Evolutionary conservation across 2,888 invertebrate species (phyloP).

Genomic region (Phyllotreta cruciferae): DNA sequence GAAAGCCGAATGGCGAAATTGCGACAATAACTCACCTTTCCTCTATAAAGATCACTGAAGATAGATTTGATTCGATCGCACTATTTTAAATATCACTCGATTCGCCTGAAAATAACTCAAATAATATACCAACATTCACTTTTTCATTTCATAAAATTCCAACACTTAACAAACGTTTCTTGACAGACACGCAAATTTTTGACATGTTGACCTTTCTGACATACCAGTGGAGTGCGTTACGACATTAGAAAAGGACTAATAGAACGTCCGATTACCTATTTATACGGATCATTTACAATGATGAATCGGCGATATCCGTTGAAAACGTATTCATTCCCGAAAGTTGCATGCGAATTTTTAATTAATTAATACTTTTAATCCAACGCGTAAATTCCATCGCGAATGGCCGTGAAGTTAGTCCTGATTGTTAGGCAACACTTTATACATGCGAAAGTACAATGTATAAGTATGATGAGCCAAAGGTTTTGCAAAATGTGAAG

Average conservation of each 20-base stretch:
- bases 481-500: too few species aligned
- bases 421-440: too few species aligned
- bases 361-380: too few species aligned
- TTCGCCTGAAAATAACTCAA: conserved; percentile 3
- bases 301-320: conserved; percentile 10
- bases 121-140: conserved; percentile 5
- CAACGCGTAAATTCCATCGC: too few species aligned
- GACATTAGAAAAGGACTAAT: conserved; percentile 5
- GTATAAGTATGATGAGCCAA: too few species aligned
- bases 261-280: conserved; percentile 6
- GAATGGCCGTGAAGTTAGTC: too few species aligned
- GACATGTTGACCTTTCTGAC: conserved; percentile 25
- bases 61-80: conserved; percentile 3
- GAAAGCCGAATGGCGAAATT: conserved; percentile 12
- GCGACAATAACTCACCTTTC: conserved; percentile 14
- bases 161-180: conserved; percentile 18
- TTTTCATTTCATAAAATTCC: conserved; percentile 13
- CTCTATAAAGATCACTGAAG: conserved; percentile 4
- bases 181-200: conserved; percentile 18
- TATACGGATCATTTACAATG: conserved; percentile 15
- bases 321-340: neutral
- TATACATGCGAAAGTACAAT: too few species aligned
- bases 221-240: conserved; percentile 12
- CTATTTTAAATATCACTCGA: conserved; percentile 7
- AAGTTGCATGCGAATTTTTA: too few species aligned